Conservation (phyloP, 2,797 vertebrate species). For the Notolabrus celidotus region DNA sequence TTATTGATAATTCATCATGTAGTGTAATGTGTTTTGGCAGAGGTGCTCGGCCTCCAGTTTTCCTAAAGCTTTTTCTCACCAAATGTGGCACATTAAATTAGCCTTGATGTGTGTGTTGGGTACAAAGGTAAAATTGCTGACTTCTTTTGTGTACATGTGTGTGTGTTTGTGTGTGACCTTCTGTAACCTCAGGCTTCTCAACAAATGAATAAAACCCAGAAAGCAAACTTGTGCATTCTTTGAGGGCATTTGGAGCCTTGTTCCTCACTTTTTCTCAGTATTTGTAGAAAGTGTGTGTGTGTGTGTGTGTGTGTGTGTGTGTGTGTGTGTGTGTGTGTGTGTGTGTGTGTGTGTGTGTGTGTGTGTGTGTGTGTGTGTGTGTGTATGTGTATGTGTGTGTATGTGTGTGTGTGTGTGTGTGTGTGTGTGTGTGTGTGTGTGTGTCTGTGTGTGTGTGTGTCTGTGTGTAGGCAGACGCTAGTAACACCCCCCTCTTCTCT, state of each 20-base stretch:
- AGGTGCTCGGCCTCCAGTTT: constrained; percentile 40
- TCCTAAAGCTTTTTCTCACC: constrained; percentile 54
- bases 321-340: constrained; percentile 27
- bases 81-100: constrained; percentile 68
- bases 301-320: constrained; percentile 24
- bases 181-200: constrained; percentile 29
- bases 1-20: constrained; percentile 75
- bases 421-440: constrained; percentile 26
- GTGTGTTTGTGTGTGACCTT: constrained; percentile 38
- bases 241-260: constrained; percentile 37
- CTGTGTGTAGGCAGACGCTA: constrained; percentile 60
- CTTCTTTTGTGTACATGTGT: background rate
- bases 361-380: constrained; percentile 18
- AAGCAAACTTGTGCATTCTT: constrained; percentile 41
- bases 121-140: constrained; percentile 42
- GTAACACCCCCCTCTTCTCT: constrained; percentile 79
- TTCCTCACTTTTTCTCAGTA: background rate
- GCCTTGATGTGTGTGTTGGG: constrained; percentile 51
- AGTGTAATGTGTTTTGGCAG: constrained; percentile 66
- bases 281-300: constrained; percentile 15
- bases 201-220: constrained; percentile 27
- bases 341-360: constrained; percentile 26
- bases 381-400: constrained; percentile 27
- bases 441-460: constrained; percentile 28
- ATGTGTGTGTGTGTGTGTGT: constrained; percentile 23